phyloP scores from a whole-genome alignment of 2,797 vertebrate species.

The Chrosomus eos region DNA sequence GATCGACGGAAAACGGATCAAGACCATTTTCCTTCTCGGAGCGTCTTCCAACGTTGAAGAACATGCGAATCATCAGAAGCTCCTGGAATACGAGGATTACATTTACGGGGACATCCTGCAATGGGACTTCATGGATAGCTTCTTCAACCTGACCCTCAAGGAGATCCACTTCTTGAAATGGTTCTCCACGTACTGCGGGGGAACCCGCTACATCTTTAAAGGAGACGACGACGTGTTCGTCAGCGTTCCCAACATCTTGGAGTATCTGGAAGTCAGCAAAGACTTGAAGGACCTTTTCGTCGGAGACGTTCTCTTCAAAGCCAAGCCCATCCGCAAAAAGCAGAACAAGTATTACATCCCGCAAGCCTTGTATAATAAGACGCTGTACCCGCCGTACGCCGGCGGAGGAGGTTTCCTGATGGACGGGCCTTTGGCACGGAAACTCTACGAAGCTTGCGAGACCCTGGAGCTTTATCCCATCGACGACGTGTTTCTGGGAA shows the following conservation, averaged over 20 bases:
- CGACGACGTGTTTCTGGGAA: slow-evolving; percentile 94
- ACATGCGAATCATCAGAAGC: slow-evolving; percentile 89
- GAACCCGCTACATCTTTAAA: slow-evolving; percentile 87
- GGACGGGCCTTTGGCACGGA: slow-evolving; percentile 82
- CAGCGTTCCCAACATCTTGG: slow-evolving; percentile 88
- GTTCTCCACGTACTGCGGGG: slow-evolving; percentile 89
- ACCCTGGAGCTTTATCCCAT: slow-evolving; percentile 92
- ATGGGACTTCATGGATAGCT: slow-evolving; percentile 95
- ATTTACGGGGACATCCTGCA: slow-evolving; percentile 93
- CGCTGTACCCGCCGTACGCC: slow-evolving; percentile 89
- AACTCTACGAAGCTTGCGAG: slow-evolving; percentile 81
- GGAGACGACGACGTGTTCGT: slow-evolving; percentile 95
- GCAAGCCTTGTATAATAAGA: slow-evolving; percentile 82
- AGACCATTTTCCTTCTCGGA: slow-evolving; percentile 89
- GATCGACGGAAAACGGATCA: slow-evolving; percentile 78
- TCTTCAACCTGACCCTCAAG: slow-evolving; percentile 98
- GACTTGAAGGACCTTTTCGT: slow-evolving; percentile 81
- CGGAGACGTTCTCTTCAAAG: slow-evolving; percentile 89
- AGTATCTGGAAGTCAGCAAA: slow-evolving; percentile 81
- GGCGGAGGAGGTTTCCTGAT: slow-evolving; percentile 95
- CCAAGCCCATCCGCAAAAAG: slow-evolving; percentile 89
- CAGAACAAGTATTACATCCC: slow-evolving; percentile 97
- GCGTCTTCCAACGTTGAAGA: slow-evolving; percentile 84
- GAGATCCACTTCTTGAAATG: slow-evolving; percentile 97
- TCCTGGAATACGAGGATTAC: slow-evolving; percentile 90